Percentiles rank a stretch among this genome's conserved stretches.
phyloP scores from a whole-genome alignment of 2,113 vertebrate species.

The Chaetodon trifascialis region DNA sequence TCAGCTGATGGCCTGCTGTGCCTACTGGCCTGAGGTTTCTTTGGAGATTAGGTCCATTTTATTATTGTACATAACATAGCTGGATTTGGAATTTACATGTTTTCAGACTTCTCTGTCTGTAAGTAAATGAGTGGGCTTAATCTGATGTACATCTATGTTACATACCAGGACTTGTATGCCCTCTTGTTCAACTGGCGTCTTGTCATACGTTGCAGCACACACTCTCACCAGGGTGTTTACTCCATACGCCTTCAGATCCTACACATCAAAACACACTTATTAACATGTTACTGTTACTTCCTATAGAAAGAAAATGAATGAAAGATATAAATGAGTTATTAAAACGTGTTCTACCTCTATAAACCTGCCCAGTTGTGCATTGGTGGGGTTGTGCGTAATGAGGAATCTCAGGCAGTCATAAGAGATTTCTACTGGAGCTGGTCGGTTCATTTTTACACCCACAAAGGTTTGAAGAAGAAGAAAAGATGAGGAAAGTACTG shows the following conservation, averaged over 20 bases:
- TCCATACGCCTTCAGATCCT: conserved; percentile 95
- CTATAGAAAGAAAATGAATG: neutral
- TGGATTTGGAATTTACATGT: too few species aligned
- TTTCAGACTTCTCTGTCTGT: neutral
- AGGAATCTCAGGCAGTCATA: conserved; percentile 95
- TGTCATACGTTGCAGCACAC: conserved; percentile 96
- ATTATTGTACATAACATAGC: neutral
- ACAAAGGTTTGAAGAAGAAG: conserved; percentile 27
- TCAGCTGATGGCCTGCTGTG: neutral
- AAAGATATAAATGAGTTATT: neutral
- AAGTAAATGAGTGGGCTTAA: neutral
- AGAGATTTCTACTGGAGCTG: conserved; percentile 95
- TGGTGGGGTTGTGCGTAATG: conserved; percentile 98
- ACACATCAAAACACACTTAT: conserved; percentile 29
- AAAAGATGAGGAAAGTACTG: conserved; percentile 31
- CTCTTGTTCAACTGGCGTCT: conserved; percentile 95
- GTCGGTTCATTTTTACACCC: conserved; percentile 95
- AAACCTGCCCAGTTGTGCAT: conserved; percentile 95
- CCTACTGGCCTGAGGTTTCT: neutral
- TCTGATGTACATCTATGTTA: conserved; percentile 22
- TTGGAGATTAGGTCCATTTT: neutral
- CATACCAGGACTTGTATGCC: conserved; percentile 95
- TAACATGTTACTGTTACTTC: rapidly evolving
- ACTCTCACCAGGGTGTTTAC: conserved; percentile 96
- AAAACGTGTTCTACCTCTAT: conserved; percentile 88